phyloP scores from a whole-genome alignment of 1,140 invertebrate genomes.

The Babylonia areolata region DNA sequence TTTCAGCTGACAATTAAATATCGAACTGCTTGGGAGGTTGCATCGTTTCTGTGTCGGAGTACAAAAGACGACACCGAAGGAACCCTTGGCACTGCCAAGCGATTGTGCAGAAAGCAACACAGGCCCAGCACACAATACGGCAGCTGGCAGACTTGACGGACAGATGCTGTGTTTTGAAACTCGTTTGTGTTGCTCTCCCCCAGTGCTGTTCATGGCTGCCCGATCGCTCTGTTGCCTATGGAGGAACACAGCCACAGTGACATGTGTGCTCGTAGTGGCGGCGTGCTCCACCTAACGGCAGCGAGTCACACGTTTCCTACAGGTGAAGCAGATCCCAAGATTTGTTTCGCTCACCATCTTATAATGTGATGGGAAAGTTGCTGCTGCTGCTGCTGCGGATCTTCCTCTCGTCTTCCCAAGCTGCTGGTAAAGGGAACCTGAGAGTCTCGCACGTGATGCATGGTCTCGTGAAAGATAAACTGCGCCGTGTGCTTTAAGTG shows the following conservation, averaged over 20 bases:
- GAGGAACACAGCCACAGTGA: not conserved
- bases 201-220: not conserved
- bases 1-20: not conserved
- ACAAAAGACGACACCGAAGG: not conserved
- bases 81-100: not conserved
- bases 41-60: conserved; percentile 3
- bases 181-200: not conserved
- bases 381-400: not conserved
- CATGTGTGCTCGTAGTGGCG: not conserved
- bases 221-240: not conserved
- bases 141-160: conserved; percentile 6
- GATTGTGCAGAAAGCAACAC: conserved; percentile 13
- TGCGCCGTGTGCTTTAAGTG: not conserved
- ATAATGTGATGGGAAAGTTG: not conserved
- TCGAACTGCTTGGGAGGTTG: no score
- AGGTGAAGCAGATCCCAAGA: not conserved
- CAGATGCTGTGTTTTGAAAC: not conserved
- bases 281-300: not conserved
- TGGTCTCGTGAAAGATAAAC: not conserved
- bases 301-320: not conserved
- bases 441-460: conserved; percentile 4
- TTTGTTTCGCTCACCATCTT: not conserved
- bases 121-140: not conserved
- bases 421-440: not conserved
- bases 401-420: not conserved